phyloP scores from a whole-genome alignment of 2,888 invertebrate genomes.

The Acheta domesticus region DNA sequence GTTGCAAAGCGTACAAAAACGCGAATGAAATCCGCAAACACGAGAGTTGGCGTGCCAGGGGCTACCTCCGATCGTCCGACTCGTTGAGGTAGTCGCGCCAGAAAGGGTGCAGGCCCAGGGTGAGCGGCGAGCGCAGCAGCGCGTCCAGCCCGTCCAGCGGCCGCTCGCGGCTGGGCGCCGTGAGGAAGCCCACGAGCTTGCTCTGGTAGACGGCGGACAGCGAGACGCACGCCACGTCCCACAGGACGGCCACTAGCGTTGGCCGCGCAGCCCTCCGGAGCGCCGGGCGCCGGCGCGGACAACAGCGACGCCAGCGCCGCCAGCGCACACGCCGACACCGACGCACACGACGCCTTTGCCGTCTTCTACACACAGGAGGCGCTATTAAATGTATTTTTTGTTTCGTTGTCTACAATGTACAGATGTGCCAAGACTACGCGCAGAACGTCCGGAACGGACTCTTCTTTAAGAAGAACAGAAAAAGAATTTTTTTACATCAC shows the following conservation, averaged over 20 bases:
- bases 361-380: too few species aligned
- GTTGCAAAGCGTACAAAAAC: too few species aligned
- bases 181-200: background rate
- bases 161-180: background rate
- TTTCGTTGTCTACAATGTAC: too few species aligned
- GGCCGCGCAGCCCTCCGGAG: background rate
- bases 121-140: background rate
- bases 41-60: too few species aligned
- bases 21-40: too few species aligned
- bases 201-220: background rate
- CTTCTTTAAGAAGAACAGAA: too few species aligned
- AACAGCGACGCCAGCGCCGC: background rate
- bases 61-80: background rate
- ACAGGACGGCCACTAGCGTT: background rate
- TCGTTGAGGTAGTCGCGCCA: background rate
- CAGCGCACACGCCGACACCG: background rate
- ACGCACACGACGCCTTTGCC: too few species aligned
- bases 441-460: too few species aligned
- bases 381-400: too few species aligned
- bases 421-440: too few species aligned
- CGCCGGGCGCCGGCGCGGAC: background rate
- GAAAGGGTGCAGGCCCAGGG: background rate
- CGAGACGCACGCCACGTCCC: background rate
- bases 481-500: too few species aligned
- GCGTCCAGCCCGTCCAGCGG: background rate